Evolutionary conservation across 1,140 invertebrate genomes (phyloP), one percentile per base, ranked within the genome.

Genomic region (Plutomurus gul): DNA sequence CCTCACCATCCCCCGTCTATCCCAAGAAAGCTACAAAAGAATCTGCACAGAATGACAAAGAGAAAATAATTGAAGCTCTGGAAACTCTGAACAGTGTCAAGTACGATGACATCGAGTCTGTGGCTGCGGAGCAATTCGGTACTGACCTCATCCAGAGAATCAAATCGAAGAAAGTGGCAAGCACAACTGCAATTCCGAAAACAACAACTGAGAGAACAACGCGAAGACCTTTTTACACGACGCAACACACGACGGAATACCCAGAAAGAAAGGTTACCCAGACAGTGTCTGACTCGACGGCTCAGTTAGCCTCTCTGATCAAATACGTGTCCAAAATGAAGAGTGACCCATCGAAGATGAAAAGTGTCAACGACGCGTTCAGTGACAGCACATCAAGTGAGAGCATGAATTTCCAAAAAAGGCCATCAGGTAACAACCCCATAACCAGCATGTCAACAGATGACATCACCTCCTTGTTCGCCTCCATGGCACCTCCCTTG

Each of bases 71-170:
- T 10, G 33, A 81, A 65, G 83, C 83, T 10, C 43, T 84, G 20
- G 76, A 82, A 60, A 81, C 81, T 11, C 40, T 84, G 18, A 82
- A 73, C 36, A 79, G 76, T 7, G 81, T 78, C 1, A 82, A 81
- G 30, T 72, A 46, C 36, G 80, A 84, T 18, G 71, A 77, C 16
- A 77, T 84, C 11, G 74, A 84, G 60, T 79, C 78, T 13, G 51
- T 84, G 4, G 81, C 77, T 8, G 56, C 27, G 11, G 83, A 84
- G 18, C 37, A 81, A 27, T 83, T 60, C 37, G 79, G 82, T 36
- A 18, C 65, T 25, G 76, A 80, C 10, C 36, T 78, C 25, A 37
- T 76, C 36, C 72, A 77, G 18, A 71, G 37, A 49, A 65, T 77
- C 11, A 81, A 81, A 49, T 27, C 79, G 3, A 77, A 81, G 47